phyloP scores from a whole-genome alignment of 2,113 vertebrate species.

The Pterocles orientalis region DNA sequence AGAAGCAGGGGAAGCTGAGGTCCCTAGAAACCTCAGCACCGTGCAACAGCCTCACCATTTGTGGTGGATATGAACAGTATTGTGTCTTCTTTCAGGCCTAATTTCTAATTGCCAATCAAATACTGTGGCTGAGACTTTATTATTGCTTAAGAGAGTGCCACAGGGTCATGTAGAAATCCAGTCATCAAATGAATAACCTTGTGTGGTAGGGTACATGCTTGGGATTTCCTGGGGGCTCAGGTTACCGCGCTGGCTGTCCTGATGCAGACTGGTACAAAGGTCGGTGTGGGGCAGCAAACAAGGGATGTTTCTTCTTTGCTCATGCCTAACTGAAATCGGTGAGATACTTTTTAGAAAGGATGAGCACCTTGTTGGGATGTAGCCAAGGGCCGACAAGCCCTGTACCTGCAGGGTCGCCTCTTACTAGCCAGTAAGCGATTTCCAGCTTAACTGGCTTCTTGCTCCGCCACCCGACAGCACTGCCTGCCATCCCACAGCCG shows the following conservation, averaged over 20 bases:
- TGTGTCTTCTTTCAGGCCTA: not conserved
- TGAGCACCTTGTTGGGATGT: not conserved
- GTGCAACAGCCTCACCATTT: accelerated
- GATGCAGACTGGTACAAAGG: not conserved
- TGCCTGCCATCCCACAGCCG: not conserved
- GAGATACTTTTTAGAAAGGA: not conserved
- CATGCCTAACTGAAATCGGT: not conserved
- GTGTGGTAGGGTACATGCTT: not conserved
- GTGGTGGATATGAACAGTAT: too few species aligned
- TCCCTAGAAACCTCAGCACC: not conserved
- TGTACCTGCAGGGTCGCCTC: not conserved
- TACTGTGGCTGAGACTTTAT: not conserved
- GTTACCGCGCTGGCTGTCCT: not conserved
- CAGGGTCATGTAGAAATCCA: not conserved
- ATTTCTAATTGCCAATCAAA: not conserved
- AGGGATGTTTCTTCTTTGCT: not conserved
- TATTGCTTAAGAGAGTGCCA: not conserved
- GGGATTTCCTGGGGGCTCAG: not conserved
- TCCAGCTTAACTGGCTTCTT: not conserved
- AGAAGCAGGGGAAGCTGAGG: not conserved
- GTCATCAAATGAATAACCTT: too few species aligned
- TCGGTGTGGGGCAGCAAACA: not conserved
- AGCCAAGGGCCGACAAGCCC: not conserved
- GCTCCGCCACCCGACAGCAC: accelerated
- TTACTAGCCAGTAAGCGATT: not conserved